Evolutionary conservation across 1,140 invertebrate species (phyloP).

Genomic region (Andrena cerasifolii): DNA sequence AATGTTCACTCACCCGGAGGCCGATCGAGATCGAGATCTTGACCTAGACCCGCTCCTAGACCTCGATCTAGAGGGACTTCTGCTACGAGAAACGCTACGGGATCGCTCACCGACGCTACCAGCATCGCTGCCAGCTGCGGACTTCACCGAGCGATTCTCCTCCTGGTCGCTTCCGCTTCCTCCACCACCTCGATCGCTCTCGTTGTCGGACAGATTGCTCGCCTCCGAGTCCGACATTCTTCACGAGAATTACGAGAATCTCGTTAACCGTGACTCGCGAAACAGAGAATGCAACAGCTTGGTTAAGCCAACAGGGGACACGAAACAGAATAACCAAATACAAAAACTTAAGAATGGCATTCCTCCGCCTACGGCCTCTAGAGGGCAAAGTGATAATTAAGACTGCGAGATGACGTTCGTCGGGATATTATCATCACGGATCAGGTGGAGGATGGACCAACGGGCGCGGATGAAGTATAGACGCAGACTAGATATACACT

Average conservation of each 20-base stretch:
- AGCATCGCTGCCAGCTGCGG: slow-evolving; percentile 59
- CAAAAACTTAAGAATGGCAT: too few relatives aligned
- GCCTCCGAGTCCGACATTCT: slow-evolving; percentile 73
- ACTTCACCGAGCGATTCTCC: slow-evolving; percentile 60
- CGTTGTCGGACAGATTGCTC: slow-evolving; percentile 68
- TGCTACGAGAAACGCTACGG: slow-evolving; percentile 63
- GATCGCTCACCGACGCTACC: slow-evolving; percentile 58
- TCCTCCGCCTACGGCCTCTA: too few relatives aligned
- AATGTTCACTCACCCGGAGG: slow-evolving; percentile 60
- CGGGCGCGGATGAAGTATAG: too few relatives aligned
- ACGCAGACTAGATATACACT: too few relatives aligned
- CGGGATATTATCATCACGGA: too few relatives aligned
- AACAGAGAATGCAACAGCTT: not conserved
- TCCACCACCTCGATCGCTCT: slow-evolving; percentile 61
- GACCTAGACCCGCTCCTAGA: slow-evolving; percentile 66
- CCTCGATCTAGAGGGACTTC: slow-evolving; percentile 61
- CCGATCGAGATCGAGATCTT: slow-evolving; percentile 67
- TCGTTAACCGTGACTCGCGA: not conserved
- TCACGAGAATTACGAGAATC: not conserved
- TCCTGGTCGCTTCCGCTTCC: slow-evolving; percentile 67
- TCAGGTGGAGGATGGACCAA: too few relatives aligned
- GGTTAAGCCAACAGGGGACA: not conserved
- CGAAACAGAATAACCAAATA: not conserved
- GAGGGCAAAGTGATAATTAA: too few relatives aligned
- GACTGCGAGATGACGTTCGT: too few relatives aligned